Base-by-base conservation (phyloP, 2,113 vertebrate genomes). In the Sminthopsis crassicaudata region DNA sequence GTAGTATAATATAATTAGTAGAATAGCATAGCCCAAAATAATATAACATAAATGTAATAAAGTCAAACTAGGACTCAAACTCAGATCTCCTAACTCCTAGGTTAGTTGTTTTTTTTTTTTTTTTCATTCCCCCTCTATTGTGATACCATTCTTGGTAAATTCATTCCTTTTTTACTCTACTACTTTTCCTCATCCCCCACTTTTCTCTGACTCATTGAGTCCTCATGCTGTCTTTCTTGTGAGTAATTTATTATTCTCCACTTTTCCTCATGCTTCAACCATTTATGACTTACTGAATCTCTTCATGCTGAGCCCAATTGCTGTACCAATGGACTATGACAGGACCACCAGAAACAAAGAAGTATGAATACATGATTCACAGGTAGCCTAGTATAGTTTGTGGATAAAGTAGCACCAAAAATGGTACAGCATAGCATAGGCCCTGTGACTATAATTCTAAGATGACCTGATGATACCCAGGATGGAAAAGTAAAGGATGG, bases 361-460 rank as follows among this genome's bases (percentile, higher is more conserved):
- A 53, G 36, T 50, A 54, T 84, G 25, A 89, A 53, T 10, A 0
- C 1, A 22, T 84, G 8, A 48, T 91, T 94, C 90, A 46, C 36
- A 89, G 30, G 48, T 93, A 51, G 23, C 92, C 53, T 84, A 30
- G 48, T 54, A 93, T 24, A 2, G 52, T 93, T 91, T 95, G 54
- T 92, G 8, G 7, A 91, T 84, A 84, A n/a, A 67, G 8, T 36
- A 51, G 76, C 53, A 91, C 22, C 53, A 30, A 48, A 48, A 54
- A 76, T 94, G 52, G 50, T 23, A 55, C 3, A 36, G 53, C 54
- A 2, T 24, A 22, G 92, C 48, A 48, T 48, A 48, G 89, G 42
- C 54, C 16, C 16, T 26, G 0, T 90, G 46, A 22, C 92, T 93
- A n/a, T 67, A 84, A 54, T 16, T 94, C 95, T 90, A 11, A 46